Conservation (phyloP, 2,113 vertebrate genomes). For the Thunnus maccoyii region DNA sequence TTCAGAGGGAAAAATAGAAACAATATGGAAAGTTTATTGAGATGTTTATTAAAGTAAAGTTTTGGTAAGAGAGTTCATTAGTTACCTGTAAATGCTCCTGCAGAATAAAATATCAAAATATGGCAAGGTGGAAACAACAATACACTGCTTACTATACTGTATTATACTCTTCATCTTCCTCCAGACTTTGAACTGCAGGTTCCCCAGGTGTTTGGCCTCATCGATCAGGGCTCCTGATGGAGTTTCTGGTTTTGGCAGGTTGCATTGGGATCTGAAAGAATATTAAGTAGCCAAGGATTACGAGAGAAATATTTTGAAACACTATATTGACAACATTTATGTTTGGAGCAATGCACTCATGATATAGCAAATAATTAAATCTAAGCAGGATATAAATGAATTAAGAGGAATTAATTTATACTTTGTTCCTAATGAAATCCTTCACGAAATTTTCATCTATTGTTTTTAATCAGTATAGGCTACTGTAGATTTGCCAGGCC, state of each 20-base stretch:
- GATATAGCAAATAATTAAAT: no score
- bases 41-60: no score
- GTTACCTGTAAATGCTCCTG: no score
- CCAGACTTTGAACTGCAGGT: conserved; percentile 54
- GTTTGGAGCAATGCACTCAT: no score
- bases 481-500: no score
- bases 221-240: conserved; percentile 47
- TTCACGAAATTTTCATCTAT: no score
- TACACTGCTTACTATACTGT: conserved; percentile 47
- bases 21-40: background rate
- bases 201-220: conserved; percentile 49
- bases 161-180: conserved; percentile 45
- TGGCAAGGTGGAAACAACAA: accelerated
- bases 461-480: no score
- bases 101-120: accelerated
- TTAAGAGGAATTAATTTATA: no score
- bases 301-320: background rate
- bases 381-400: no score
- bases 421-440: no score
- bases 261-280: conserved; percentile 40
- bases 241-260: conserved; percentile 6
- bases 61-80: no score
- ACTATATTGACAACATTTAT: background rate
- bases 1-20: conserved; percentile 1
- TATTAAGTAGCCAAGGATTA: background rate